These are phyloP conservation scores for Scortum barcoo DNA, from an alignment of 2,113 vertebrate genomes.

Conservation along the genomic window DNA sequence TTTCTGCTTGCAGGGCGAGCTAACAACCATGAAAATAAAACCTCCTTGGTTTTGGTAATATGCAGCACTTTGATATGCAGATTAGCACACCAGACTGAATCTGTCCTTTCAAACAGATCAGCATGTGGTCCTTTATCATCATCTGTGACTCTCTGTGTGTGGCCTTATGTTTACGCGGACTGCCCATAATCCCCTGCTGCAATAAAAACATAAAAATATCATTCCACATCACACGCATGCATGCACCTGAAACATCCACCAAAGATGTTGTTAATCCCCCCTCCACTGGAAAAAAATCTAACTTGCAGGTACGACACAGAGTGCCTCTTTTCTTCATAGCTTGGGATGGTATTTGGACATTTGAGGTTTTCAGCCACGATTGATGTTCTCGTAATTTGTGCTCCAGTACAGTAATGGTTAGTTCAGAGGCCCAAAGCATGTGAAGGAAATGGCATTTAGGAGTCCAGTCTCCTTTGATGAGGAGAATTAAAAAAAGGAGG, in stretches of 20 bases:
- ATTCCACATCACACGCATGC: constrained; percentile 35
- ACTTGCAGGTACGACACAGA: constrained; percentile 21
- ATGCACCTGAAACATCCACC: constrained; percentile 49
- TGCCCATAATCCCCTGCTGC: constrained; percentile 39
- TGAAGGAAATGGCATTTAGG: constrained; percentile 26
- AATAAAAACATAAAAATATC: constrained; percentile 61
- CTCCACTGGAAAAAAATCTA: constrained; percentile 3
- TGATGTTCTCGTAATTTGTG: constrained; percentile 66
- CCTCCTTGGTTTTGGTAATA: background rate
- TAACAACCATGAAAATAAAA: background rate
- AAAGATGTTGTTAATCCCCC: constrained; percentile 14
- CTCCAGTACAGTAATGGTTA: constrained; percentile 53
- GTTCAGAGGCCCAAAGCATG: constrained; percentile 30
- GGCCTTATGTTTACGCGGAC: constrained; percentile 43
- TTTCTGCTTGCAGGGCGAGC: background rate
- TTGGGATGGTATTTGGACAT: constrained; percentile 55
- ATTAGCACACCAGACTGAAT: background rate
- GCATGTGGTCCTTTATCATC: background rate
- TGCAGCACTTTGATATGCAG: constrained; percentile 15
- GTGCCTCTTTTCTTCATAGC: constrained; percentile 17
- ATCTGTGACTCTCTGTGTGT: constrained; percentile 40
- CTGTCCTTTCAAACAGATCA: constrained; percentile 9
- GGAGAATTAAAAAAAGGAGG: constrained; percentile 46
- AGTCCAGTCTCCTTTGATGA: constrained; percentile 44
- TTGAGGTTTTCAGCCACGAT: constrained; percentile 65